phyloP scores from a whole-genome alignment of 2,113 vertebrate genomes.

The Trachemys scripta region DNA sequence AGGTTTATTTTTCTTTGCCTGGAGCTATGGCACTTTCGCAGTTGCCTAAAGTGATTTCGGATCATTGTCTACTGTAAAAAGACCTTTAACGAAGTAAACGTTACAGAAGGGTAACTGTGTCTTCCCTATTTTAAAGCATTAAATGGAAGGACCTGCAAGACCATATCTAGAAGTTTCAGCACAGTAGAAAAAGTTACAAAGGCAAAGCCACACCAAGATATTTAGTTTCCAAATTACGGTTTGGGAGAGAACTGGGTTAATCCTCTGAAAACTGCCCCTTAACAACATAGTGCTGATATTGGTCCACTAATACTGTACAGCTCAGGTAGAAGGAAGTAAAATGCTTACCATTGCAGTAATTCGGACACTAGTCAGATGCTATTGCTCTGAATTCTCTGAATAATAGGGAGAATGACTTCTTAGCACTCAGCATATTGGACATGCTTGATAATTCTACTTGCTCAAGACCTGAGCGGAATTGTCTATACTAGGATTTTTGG shows the following conservation, averaged over 20 bases:
- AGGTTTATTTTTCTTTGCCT: not conserved
- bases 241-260: not conserved
- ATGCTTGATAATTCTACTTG: not conserved
- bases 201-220: not conserved
- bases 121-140: not conserved
- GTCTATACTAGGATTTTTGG: not conserved
- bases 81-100: not conserved
- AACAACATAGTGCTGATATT: not conserved
- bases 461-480: not conserved
- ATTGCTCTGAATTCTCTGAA: not conserved
- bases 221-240: not conserved
- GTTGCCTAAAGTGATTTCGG: not conserved
- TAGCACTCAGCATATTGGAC: not conserved
- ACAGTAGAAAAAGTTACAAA: not conserved
- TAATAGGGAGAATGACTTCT: not conserved
- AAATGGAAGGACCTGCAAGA: not conserved
- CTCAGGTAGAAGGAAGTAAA: not conserved
- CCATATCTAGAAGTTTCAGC: not conserved
- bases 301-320: not conserved
- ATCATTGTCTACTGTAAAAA: not conserved
- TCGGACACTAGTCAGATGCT: not conserved
- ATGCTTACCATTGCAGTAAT: not conserved
- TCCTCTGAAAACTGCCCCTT: not conserved
- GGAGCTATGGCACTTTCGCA: not conserved
- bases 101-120: not conserved